A percentile compares a stretch with the other conserved stretches of the same genome.
These are phyloP conservation scores for Carabus problematicus DNA, from an alignment of 2,888 invertebrate species.

Conservation along the genomic window DNA sequence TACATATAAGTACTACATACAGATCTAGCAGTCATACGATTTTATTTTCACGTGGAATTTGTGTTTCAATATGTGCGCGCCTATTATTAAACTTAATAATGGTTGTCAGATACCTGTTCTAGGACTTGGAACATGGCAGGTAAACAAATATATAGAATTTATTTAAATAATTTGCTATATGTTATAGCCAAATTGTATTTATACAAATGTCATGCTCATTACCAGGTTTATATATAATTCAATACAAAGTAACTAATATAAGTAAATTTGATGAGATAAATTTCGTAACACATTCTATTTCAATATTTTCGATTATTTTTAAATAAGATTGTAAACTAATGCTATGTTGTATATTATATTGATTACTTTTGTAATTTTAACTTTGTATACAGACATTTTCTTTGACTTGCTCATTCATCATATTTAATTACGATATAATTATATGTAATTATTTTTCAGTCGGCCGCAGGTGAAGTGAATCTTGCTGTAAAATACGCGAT, in stretches of 20 bases:
- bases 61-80: constrained; percentile 53
- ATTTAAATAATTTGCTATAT: not conserved
- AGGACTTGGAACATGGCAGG: constrained; percentile 84
- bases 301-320: constrained; percentile 32
- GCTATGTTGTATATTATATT: no score
- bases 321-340: no score
- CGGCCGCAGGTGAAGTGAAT: constrained; percentile 71
- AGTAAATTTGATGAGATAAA: constrained; percentile 6
- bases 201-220: no score
- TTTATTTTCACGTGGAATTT: constrained; percentile 41
- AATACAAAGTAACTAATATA: not conserved
- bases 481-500: constrained; percentile 78
- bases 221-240: no score
- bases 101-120: constrained; percentile 71
- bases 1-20: no score
- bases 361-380: constrained; percentile 1
- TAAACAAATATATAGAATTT: constrained; percentile 56
- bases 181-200: no score
- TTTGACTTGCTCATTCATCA: not conserved
- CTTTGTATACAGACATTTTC: not conserved
- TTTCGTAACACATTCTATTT: constrained; percentile 11
- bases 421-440: not conserved
- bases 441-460: constrained; percentile 57
- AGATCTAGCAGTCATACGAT: no score
- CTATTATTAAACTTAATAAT: constrained; percentile 68